Conservation (phyloP, 2,888 invertebrate genomes). For the Drosophila algonquin region DNA sequence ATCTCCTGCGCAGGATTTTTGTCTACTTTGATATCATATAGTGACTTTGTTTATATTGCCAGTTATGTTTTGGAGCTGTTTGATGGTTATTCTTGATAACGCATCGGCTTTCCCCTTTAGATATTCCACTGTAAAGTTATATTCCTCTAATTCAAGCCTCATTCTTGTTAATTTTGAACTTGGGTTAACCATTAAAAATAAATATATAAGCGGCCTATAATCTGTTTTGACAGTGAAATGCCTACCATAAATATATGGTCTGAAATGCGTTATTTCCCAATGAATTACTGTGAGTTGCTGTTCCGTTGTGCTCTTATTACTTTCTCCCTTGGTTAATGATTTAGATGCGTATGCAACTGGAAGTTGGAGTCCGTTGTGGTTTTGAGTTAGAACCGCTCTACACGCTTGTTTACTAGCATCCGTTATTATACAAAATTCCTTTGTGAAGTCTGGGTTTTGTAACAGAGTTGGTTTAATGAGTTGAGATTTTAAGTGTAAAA, state of each 20-base stretch:
- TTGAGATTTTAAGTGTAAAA: neutral
- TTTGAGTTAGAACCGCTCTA: no score
- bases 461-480: neutral
- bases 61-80: no score
- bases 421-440: no score
- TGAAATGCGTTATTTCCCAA: neutral
- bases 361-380: neutral
- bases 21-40: no score
- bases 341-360: neutral
- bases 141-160: neutral
- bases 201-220: neutral
- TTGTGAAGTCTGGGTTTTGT: neutral
- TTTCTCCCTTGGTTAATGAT: neutral
- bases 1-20: no score
- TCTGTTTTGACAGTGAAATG: neutral
- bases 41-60: no score
- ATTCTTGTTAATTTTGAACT: neutral
- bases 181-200: neutral
- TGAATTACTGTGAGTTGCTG: neutral
- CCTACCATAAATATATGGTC: conserved; percentile 1
- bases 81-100: no score
- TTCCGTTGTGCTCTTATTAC: neutral
- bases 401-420: no score
- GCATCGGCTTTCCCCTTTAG: neutral
- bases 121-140: neutral